Evolutionary conservation across 1,140 invertebrate genomes (phyloP).

Genomic region (Hermetia illucens): DNA sequence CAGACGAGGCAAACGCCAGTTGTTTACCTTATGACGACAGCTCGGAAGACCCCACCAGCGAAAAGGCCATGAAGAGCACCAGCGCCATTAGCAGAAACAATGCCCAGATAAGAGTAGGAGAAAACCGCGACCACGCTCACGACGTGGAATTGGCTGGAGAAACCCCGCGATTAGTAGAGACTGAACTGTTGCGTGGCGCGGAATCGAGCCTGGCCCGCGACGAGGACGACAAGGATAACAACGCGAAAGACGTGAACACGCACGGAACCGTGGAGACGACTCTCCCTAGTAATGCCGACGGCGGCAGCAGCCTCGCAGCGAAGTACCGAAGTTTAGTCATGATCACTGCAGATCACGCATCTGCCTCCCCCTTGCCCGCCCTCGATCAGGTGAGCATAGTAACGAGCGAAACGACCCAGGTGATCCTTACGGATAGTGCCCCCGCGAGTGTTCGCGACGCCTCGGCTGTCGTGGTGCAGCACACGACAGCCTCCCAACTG

Average conservation of each 20-base stretch:
- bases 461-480: constrained; percentile 38
- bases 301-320: constrained; percentile 35
- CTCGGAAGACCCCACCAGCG: too few relatives aligned
- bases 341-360: constrained; percentile 38
- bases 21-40: too few relatives aligned
- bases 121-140: too few relatives aligned
- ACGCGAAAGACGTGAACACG: constrained; percentile 33
- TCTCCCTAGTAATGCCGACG: constrained; percentile 33
- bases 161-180: constrained; percentile 17
- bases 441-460: constrained; percentile 21
- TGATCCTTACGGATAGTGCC: constrained; percentile 35
- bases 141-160: too few relatives aligned
- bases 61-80: too few relatives aligned
- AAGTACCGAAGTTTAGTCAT: constrained; percentile 74
- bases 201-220: constrained; percentile 22
- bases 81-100: too few relatives aligned
- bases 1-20: too few relatives aligned
- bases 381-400: constrained; percentile 48
- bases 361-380: constrained; percentile 6
- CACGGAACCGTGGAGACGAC: constrained; percentile 36
- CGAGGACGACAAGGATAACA: too few relatives aligned
- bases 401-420: constrained; percentile 53
- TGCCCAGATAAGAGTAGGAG: too few relatives aligned
- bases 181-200: constrained; percentile 29
- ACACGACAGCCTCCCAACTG: constrained; percentile 19